phyloP scores from a whole-genome alignment of 1,140 invertebrate genomes.

The Solen grandis region DNA sequence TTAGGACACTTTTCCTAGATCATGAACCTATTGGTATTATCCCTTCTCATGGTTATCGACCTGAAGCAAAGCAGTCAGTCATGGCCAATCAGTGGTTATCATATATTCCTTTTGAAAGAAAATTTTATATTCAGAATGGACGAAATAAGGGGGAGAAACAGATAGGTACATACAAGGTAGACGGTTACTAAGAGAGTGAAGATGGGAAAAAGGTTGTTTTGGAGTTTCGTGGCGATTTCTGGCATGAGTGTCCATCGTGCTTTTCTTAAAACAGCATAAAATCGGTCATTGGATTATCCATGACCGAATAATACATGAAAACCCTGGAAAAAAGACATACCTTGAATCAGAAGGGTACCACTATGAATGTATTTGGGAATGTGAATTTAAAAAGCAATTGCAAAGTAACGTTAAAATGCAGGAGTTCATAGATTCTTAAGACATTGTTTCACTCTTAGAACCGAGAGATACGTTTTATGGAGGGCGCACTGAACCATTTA shows the following conservation, averaged over 20 bases:
- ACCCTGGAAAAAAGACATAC: constrained; percentile 7
- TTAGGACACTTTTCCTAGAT: not conserved
- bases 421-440: constrained; percentile 7
- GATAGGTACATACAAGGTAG: constrained; percentile 34
- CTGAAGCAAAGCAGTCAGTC: no score
- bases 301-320: constrained; percentile 41
- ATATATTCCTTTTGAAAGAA: not conserved
- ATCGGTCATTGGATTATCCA: constrained; percentile 9
- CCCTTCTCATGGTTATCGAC: no score
- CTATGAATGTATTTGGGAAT: constrained; percentile 29
- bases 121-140: constrained; percentile 36
- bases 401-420: not conserved
- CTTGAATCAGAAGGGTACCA: constrained; percentile 26
- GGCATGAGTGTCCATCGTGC: constrained; percentile 61
- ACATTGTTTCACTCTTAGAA: constrained; percentile 19
- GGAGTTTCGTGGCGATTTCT: constrained; percentile 57
- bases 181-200: constrained; percentile 28
- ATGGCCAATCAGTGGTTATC: constrained; percentile 8
- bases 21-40: no score
- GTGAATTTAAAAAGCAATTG: constrained; percentile 10
- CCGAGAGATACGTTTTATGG: constrained; percentile 25
- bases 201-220: constrained; percentile 11
- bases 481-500: constrained; percentile 14
- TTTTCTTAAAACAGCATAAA: constrained; percentile 17
- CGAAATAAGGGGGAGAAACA: no score